Base-by-base conservation (phyloP, 2,888 invertebrate species). In the Caenorhabditis japonica region DNA sequence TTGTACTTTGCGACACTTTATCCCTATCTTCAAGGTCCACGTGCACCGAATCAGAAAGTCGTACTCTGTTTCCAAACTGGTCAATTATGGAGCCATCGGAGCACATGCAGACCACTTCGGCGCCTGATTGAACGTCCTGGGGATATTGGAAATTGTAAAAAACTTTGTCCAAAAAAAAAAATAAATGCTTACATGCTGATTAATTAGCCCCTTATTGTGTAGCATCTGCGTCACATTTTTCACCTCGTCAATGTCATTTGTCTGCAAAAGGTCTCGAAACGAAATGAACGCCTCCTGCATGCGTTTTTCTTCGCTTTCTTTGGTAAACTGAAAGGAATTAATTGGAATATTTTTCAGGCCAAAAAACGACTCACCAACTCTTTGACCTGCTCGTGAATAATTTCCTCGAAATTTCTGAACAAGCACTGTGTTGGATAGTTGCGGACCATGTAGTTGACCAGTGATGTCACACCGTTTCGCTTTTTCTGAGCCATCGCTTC, bases 361-460 rank as follows among this genome's bases (percentile, higher is more conserved):
- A 30, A 47, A 23, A 33, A 34, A 56, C 7, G 8, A 34, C 39
- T 17, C 21, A 74, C 74, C 39, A 44, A 46, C 17, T 69, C 38
- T 17, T 52, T 15, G 7, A 69, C 74, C 56, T 68, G 52, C 15
- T 74, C 58, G 43, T 68, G 53, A 58, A 75, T 70, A 10, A 76
- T 39, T 15, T 56, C 27, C 23, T 77, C 71, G 21, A 73, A 75
- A n/a, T 58, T 49, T 4, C 38, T 36, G 44, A 80, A 83, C 4
- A 84, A 47, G n/a, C 80, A 80, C 12, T 55, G n/a, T 2, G 76
- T 53, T 7, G 82, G 81, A 41, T 78, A 74, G 3, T 43, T 68
- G n/a, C 77, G 55, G 19, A 81, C 61, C 73, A 82, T 75, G 46
- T 64, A 77, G 43, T 77, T 79, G 23, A 74, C 71, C n/a, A 84